Base-by-base conservation (phyloP, 2,797 vertebrate species). In the Paguma larvata region DNA sequence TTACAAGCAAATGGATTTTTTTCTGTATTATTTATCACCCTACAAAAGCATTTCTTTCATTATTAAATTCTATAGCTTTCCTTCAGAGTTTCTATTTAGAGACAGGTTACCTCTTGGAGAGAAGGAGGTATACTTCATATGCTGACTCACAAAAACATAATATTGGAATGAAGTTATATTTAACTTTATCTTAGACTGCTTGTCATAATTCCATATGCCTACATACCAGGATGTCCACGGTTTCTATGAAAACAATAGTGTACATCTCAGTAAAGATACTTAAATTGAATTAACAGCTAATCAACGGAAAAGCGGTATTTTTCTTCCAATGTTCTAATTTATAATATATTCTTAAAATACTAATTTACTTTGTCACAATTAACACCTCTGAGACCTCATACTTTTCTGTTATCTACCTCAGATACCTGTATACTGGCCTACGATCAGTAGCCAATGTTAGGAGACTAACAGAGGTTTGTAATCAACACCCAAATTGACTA, bases 261-360 rank as follows among this genome's bases (percentile, higher is more conserved):
- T 0, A 82, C 38, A 89, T 87, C 73, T 95, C 78, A 65, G 14
- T 95, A n/a, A 89, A 94, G 75, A 89, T 1, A 94, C 38, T 32
- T 68, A 78, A 70, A 94, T 5, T 96, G 34, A 94, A 93, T 48
- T 67, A 95, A 44, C 38, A 95, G 25, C 32, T 27, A 30, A 44
- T 85, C 38, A 94, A 48, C 75, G 4, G 82, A 65, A 27, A 87
- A 78, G 19, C 46, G 18, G 15, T 59, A 65, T 38, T 89, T 91
- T 85, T 92, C 44, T 70, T 80, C 87, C 53, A 63, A 70, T 89
- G 7, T 59, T 95, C 77, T 95, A 65, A 68, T 70, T 94, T 95
- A 93, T 51, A 96, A 89, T 34, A 68, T 83, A 82, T 10, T 80
- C 82, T 94, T 93, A 88, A 93, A 94, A 85, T 94, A 91, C 27